Evolutionary conservation across 2,113 vertebrate species (phyloP).

Genomic region (Panthera leo): DNA sequence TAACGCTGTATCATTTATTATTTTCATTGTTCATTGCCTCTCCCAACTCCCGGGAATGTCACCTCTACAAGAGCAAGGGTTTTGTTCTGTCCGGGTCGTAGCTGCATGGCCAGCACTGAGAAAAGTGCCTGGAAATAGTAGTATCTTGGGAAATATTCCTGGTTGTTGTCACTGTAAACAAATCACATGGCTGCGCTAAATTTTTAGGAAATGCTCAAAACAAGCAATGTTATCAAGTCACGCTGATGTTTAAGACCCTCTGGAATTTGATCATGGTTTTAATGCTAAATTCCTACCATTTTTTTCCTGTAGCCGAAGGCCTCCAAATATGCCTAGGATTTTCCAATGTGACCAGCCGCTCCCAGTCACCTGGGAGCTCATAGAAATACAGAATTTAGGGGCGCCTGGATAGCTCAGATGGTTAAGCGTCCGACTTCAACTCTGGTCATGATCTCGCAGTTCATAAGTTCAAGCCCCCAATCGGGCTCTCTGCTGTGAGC

Average conservation of each 20-base stretch:
- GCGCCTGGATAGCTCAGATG: too few species aligned
- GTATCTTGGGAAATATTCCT: neutral
- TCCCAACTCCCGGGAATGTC: neutral
- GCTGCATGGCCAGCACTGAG: neutral
- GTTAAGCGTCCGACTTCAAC: too few species aligned
- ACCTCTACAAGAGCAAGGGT: neutral
- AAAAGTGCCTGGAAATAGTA: neutral
- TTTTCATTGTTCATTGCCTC: neutral
- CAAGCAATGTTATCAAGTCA: neutral
- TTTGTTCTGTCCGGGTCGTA: neutral
- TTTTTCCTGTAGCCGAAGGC: neutral
- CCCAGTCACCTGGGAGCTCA: neutral
- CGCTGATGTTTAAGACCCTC: neutral
- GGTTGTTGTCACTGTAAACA: neutral
- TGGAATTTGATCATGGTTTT: neutral
- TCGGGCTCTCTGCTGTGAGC: too few species aligned
- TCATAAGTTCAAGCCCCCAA: too few species aligned
- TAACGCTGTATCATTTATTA: neutral
- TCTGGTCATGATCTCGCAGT: too few species aligned
- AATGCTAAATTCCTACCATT: neutral
- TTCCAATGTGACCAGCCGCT: rapidly evolving
- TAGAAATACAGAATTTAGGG: neutral
- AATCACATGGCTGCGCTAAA: neutral
- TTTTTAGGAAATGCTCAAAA: neutral
- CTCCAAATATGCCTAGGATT: neutral